Conservation (phyloP, 1,140 invertebrate genomes). For the Magallana angulata region DNA sequence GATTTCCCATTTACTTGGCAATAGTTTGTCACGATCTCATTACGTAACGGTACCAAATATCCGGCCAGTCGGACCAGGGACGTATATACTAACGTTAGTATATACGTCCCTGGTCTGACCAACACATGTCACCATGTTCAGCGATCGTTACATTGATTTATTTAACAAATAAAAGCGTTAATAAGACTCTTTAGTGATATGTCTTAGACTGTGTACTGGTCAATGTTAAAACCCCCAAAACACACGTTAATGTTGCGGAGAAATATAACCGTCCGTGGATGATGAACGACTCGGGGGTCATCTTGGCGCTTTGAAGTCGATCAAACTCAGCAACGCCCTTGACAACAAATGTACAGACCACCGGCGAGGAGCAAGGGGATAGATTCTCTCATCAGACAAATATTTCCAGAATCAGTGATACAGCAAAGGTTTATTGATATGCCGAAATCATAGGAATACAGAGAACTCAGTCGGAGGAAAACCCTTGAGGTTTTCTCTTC, state of each 20-base stretch:
- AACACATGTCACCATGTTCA: too few species aligned
- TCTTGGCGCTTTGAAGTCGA: not conserved
- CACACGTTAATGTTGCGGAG: not conserved
- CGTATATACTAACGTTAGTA: too few species aligned
- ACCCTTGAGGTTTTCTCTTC: not conserved
- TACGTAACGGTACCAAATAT: too few species aligned
- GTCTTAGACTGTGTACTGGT: too few species aligned
- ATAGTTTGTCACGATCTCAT: too few species aligned
- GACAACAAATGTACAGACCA: slow-evolving; percentile 15
- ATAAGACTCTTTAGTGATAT: too few species aligned
- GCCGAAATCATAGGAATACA: not conserved
- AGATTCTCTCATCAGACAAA: not conserved
- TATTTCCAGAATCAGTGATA: slow-evolving; percentile 1
- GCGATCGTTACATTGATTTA: too few species aligned
- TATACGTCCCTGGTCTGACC: too few species aligned
- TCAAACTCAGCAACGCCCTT: not conserved
- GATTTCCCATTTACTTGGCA: too few species aligned
- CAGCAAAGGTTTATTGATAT: not conserved
- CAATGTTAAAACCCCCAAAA: not conserved
- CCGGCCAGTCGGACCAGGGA: too few species aligned
- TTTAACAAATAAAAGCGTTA: too few species aligned
- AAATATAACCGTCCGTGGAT: slow-evolving; percentile 9
- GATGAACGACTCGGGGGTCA: not conserved
- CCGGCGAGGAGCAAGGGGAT: not conserved
- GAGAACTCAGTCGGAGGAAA: not conserved